phyloP scores from a whole-genome alignment of 2,797 vertebrate species.

The Manis javanica region DNA sequence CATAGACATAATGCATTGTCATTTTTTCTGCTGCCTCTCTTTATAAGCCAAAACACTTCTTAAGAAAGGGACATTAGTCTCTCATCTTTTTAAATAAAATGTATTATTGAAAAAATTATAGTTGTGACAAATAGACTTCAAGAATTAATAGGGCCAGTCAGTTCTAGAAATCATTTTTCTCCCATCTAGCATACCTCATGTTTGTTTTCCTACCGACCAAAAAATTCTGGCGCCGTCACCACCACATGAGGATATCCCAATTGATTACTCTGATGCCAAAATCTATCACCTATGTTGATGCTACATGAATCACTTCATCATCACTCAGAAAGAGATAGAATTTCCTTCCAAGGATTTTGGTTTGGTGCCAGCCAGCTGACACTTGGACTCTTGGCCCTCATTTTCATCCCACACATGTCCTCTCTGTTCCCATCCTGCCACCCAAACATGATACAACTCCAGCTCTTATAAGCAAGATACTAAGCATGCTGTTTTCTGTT shows the following conservation, averaged over 20 bases:
- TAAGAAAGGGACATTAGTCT: slow-evolving; percentile 39
- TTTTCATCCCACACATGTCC: neutral
- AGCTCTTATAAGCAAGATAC: neutral
- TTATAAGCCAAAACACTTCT: slow-evolving; percentile 60
- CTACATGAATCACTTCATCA: neutral
- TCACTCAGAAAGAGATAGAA: neutral
- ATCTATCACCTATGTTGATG: neutral
- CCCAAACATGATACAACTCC: neutral
- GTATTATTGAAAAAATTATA: slow-evolving; percentile 6
- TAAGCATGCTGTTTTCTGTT: neutral
- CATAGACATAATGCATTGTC: slow-evolving; percentile 66
- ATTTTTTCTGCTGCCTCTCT: slow-evolving; percentile 67
- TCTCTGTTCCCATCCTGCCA: neutral
- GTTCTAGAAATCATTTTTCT: neutral
- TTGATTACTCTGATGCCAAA: neutral
- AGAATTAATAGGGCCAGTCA: neutral
- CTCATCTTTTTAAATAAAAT: neutral
- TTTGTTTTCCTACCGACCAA: neutral
- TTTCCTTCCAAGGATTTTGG: neutral
- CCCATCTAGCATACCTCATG: neutral
- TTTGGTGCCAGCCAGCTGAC: neutral
- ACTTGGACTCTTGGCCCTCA: neutral
- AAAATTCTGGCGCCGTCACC: neutral
- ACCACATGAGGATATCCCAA: neutral
- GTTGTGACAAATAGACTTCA: slow-evolving; percentile 31